Percentiles rank a stretch among this genome's conserved stretches.
These are phyloP conservation scores for Podiceps cristatus DNA, from an alignment of 2,113 vertebrate genomes.

Conservation along the genomic window DNA sequence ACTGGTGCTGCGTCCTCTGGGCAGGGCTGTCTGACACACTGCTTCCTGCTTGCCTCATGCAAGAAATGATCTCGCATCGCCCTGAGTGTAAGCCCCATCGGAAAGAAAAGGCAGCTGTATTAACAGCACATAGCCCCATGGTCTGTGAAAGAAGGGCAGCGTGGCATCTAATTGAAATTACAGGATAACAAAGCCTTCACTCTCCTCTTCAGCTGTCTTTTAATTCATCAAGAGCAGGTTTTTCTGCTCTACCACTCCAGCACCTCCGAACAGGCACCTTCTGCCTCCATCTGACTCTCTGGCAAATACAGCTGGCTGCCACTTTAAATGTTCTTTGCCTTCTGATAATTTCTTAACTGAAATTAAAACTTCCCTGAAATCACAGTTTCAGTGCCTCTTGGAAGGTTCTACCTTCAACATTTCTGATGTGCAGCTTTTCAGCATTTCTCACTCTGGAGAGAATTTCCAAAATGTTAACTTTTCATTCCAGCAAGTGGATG, in stretches of 20 bases:
- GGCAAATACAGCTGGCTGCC: background rate
- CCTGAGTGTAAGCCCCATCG: background rate
- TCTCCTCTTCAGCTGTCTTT: background rate
- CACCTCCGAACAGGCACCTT: too few relatives aligned
- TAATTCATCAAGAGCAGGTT: background rate
- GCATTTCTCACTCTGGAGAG: background rate
- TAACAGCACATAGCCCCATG: too few relatives aligned
- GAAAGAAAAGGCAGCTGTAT: background rate
- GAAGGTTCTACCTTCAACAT: background rate
- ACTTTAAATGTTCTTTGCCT: background rate
- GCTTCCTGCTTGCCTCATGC: fast-evolving
- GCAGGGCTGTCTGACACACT: background rate
- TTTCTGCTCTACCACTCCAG: background rate
- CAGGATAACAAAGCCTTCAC: background rate
- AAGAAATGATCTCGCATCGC: background rate
- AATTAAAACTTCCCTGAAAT: background rate
- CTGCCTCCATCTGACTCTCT: background rate
- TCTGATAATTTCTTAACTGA: background rate
- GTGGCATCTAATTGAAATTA: background rate
- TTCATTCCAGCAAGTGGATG: background rate
- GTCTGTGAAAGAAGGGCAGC: too few relatives aligned
- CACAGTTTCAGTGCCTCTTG: background rate
- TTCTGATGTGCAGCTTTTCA: background rate
- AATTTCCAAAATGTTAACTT: background rate
- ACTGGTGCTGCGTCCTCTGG: fast-evolving